These are phyloP conservation scores for Bruchidius siliquastri DNA, from an alignment of 2,888 invertebrate species.

Conservation along the genomic window DNA sequence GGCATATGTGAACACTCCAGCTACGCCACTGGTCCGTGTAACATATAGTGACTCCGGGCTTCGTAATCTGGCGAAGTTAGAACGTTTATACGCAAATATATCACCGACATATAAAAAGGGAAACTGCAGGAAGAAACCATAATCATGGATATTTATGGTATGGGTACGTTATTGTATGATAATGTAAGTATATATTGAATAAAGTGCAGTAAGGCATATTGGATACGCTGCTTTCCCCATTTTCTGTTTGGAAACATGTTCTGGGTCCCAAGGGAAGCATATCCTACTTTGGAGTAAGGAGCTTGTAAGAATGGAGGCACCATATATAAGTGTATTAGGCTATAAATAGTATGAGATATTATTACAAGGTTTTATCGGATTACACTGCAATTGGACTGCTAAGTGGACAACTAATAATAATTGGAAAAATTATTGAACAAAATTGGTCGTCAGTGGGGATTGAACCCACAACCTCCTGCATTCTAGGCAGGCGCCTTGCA, in stretches of 20 bases:
- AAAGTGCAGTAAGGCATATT: background rate
- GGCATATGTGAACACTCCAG: too few relatives aligned
- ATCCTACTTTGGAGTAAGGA: background rate
- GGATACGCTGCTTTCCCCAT: background rate
- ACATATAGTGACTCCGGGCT: slow-evolving; percentile 3
- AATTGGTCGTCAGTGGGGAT: too few relatives aligned
- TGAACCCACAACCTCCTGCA: too few relatives aligned
- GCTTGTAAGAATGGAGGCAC: background rate
- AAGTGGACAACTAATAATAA: too few relatives aligned
- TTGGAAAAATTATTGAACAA: too few relatives aligned
- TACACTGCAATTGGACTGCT: too few relatives aligned
- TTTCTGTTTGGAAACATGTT: background rate
- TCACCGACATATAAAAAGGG: slow-evolving; percentile 17
- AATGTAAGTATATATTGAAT: background rate
- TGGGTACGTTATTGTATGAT: slow-evolving; percentile 17
- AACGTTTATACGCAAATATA: slow-evolving; percentile 20
- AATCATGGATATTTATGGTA: slow-evolving; percentile 20
- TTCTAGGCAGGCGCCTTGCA: too few relatives aligned
- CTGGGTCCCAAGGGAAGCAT: background rate
- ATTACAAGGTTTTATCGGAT: too few relatives aligned
- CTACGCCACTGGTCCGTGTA: background rate
- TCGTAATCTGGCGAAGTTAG: slow-evolving; percentile 18
- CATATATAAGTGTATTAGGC: too few relatives aligned
- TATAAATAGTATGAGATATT: too few relatives aligned
- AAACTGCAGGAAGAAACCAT: slow-evolving; percentile 17